Conservation (phyloP, 2,113 vertebrate species). For the Melospiza melodia region DNA sequence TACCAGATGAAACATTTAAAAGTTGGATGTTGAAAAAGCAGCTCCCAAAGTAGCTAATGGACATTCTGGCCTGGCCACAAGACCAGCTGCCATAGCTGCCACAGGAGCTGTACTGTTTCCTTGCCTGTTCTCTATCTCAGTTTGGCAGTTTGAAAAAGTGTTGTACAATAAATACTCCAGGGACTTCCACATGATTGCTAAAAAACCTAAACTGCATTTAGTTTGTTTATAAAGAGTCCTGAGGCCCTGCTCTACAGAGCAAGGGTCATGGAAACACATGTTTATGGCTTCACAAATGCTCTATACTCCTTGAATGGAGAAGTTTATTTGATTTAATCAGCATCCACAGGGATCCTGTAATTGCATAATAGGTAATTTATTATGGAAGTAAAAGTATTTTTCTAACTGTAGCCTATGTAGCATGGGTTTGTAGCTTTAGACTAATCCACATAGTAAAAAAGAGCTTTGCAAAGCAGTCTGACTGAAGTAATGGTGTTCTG, state of each 20-base stretch:
- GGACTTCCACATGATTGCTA: constrained; percentile 44
- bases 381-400: constrained; percentile 54
- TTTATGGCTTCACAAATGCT: constrained; percentile 59
- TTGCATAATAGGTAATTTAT: constrained; percentile 66
- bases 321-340: constrained; percentile 71
- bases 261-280: constrained; percentile 64
- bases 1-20: constrained; percentile 59
- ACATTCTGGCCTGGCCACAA: constrained; percentile 47
- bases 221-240: constrained; percentile 58
- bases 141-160: constrained; percentile 54
- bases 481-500: background rate
- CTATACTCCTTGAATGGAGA: constrained; percentile 49
- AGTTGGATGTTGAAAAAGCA: constrained; percentile 41
- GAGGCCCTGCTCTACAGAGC: background rate
- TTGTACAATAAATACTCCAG: constrained; percentile 37
- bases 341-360: constrained; percentile 57
- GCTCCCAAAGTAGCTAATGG: constrained; percentile 62
- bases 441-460: constrained; percentile 13
- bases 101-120: constrained; percentile 35
- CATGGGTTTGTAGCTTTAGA: constrained; percentile 27
- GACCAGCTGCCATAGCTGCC: constrained; percentile 55
- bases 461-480: background rate
- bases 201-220: constrained; percentile 51
- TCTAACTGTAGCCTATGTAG: constrained; percentile 20
- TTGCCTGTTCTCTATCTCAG: constrained; percentile 46